A percentile compares a stretch with the other conserved stretches of the same genome.
phyloP scores from a whole-genome alignment of 2,113 vertebrate species.

The Acanthochromis polyacanthus region DNA sequence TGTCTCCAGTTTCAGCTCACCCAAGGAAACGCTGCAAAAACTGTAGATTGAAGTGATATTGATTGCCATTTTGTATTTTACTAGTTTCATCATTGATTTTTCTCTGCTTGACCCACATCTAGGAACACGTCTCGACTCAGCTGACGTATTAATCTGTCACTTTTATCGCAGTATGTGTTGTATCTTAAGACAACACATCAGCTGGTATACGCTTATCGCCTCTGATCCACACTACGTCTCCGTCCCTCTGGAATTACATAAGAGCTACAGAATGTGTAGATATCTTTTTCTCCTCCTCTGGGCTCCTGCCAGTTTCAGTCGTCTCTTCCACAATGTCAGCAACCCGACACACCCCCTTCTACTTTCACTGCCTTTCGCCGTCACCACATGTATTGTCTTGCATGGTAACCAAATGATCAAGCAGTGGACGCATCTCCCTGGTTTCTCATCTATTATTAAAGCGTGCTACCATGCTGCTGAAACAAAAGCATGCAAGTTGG shows the following conservation, averaged over 20 bases:
- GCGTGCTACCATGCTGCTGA: slow-evolving; percentile 55
- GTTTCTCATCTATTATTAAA: slow-evolving; percentile 83
- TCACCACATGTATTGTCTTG: slow-evolving; percentile 81
- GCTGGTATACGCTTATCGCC: slow-evolving; percentile 8
- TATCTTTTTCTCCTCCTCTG: slow-evolving; percentile 54
- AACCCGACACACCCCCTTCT: slow-evolving; percentile 72
- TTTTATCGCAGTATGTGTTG: not conserved
- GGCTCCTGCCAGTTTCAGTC: slow-evolving; percentile 25
- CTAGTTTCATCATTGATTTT: not conserved
- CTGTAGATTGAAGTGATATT: not conserved
- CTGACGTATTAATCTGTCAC: not conserved
- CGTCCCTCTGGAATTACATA: slow-evolving; percentile 62
- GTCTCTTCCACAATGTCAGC: slow-evolving; percentile 55
- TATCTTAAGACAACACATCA: slow-evolving; percentile 1
- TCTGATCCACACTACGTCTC: slow-evolving; percentile 15
- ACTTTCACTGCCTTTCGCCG: slow-evolving; percentile 85
- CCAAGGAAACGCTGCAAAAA: not conserved
- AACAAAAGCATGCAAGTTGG: slow-evolving; percentile 60
- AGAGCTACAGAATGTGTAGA: slow-evolving; percentile 45
- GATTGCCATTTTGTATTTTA: not conserved
- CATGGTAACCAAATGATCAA: slow-evolving; percentile 80
- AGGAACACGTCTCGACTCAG: not conserved
- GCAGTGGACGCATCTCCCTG: slow-evolving; percentile 55
- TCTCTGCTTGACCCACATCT: not conserved
- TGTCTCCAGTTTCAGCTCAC: slow-evolving; percentile 29